These are phyloP conservation scores for Seriola aureovittata DNA, from an alignment of 2,113 vertebrate genomes.

Conservation along the genomic window DNA sequence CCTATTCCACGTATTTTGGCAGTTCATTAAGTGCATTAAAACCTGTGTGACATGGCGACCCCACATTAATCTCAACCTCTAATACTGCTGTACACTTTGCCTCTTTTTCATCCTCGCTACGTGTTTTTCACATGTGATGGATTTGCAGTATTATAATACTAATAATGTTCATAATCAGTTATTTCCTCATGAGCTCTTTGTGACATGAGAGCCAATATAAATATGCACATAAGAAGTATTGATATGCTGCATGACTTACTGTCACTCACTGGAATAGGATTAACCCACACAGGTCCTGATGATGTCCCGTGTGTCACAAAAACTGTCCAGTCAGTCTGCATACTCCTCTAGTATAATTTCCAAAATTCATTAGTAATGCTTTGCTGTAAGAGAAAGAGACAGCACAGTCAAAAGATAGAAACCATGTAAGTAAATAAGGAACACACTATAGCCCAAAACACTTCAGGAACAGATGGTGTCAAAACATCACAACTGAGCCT, in stretches of 20 bases:
- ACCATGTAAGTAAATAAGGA: background rate
- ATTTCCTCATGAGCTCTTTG: background rate
- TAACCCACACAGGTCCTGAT: background rate
- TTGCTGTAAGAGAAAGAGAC: background rate
- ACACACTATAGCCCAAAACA: background rate
- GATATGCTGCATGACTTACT: background rate
- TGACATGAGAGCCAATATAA: background rate
- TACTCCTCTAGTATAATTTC: background rate
- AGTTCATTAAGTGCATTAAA: background rate
- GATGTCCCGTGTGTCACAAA: background rate
- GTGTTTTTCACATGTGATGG: background rate
- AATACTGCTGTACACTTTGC: background rate
- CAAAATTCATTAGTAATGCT: background rate
- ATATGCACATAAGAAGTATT: background rate
- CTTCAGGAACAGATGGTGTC: background rate
- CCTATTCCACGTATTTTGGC: background rate
- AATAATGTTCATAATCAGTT: background rate
- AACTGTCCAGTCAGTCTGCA: background rate
- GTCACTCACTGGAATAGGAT: background rate
- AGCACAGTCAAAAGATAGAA: background rate
- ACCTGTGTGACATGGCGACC: background rate
- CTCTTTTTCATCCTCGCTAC: background rate
- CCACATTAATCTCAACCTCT: background rate
- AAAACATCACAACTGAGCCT: background rate
- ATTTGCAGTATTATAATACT: background rate